Percentiles rank a stretch among this genome's conserved stretches.
phyloP scores from a whole-genome alignment of 2,113 vertebrate species.

The Talpa occidentalis region DNA sequence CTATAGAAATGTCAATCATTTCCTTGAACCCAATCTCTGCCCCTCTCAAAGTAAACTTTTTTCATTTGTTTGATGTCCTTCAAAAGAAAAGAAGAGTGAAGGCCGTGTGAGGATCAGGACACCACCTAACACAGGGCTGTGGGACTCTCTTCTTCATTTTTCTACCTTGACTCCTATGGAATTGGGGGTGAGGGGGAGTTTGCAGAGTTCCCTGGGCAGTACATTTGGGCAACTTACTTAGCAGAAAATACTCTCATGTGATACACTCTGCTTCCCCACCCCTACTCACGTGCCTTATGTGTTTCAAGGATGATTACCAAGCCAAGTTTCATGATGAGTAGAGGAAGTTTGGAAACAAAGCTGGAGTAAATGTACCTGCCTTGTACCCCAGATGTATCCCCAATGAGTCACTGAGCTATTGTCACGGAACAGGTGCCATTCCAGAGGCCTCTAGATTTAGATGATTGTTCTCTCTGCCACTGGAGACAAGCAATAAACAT shows the following conservation, averaged over 20 bases:
- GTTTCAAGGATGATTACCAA: neutral
- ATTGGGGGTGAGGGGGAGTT: neutral
- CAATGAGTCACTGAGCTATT: neutral
- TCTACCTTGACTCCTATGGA: neutral
- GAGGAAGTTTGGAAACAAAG: neutral
- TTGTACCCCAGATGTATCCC: neutral
- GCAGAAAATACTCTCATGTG: neutral
- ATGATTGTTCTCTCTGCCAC: neutral
- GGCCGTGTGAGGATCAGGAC: neutral
- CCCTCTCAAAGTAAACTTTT: neutral
- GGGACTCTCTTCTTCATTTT: neutral
- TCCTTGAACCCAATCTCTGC: neutral
- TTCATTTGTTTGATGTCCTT: neutral
- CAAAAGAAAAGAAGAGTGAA: neutral
- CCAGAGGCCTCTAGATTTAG: neutral
- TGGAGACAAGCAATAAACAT: neutral
- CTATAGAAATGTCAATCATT: neutral
- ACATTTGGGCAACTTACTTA: neutral
- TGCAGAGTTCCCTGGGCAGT: neutral
- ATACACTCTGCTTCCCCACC: neutral
- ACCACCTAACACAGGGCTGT: neutral
- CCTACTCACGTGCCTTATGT: neutral
- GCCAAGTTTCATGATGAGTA: neutral
- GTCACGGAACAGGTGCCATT: neutral
- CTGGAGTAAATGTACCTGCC: neutral